Conservation (phyloP, 2,888 invertebrate species). For the Machimus atricapillus region DNA sequence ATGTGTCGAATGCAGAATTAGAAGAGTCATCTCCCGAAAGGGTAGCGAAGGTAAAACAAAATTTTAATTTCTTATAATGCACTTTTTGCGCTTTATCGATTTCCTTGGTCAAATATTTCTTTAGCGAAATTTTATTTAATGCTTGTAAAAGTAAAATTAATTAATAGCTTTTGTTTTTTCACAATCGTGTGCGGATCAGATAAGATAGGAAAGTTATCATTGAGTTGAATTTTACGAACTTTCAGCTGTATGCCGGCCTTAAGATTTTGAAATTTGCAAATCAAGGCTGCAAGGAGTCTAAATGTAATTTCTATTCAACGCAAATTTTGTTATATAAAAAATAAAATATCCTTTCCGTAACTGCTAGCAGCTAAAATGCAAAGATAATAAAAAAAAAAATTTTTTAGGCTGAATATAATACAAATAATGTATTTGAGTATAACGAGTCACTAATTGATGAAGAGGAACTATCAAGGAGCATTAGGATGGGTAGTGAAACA, state of each 20-base stretch:
- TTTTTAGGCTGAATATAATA: neutral
- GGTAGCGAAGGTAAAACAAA: neutral
- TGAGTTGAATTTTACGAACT: no score
- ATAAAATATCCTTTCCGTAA: neutral
- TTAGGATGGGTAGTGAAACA: slow-evolving; percentile 49
- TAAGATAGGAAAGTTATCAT: no score
- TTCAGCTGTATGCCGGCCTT: no score
- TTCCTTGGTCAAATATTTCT: neutral
- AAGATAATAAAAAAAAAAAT: no score
- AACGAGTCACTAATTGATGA: neutral
- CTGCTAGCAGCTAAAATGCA: no score
- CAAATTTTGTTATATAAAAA: no score
- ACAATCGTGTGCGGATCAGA: no score
- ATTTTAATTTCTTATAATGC: neutral
- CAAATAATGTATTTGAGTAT: neutral
- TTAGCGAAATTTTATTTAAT: neutral
- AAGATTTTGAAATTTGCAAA: no score
- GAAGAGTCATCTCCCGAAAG: neutral
- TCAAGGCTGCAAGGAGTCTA: no score
- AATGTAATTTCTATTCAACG: no score
- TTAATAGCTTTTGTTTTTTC: no score
- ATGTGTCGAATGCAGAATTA: neutral
- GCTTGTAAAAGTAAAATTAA: no score
- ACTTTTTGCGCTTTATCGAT: neutral
- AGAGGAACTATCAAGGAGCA: neutral